Evolutionary conservation across 1,140 invertebrate species (phyloP).

Genomic region (Daktulosphaira vitifoliae): DNA sequence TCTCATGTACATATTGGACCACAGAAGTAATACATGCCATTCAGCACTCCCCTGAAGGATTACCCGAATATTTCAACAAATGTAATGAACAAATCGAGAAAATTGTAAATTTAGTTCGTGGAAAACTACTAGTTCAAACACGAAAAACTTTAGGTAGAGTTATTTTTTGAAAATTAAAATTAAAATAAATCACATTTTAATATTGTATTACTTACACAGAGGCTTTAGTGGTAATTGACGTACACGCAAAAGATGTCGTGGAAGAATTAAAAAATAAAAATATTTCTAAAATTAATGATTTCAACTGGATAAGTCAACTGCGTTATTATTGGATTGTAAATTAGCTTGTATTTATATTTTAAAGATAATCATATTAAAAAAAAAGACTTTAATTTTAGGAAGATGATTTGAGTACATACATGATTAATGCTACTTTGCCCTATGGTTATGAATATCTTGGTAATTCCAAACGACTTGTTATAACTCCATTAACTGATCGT

Average conservation of each 20-base stretch:
- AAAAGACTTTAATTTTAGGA: constrained; percentile 44
- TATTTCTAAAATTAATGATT: constrained; percentile 65
- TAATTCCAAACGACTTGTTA: constrained; percentile 75
- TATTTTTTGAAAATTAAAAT: background rate
- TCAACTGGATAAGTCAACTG: constrained; percentile 84
- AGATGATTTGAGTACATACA: constrained; percentile 63
- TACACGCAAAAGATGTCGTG: constrained; percentile 83
- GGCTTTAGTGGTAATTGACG: constrained; percentile 82
- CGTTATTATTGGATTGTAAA: constrained; percentile 90
- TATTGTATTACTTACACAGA: constrained; percentile 47
- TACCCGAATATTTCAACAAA: constrained; percentile 49
- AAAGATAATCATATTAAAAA: background rate
- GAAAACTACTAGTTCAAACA: constrained; percentile 77
- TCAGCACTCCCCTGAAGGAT: constrained; percentile 46
- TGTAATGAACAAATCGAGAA: constrained; percentile 67
- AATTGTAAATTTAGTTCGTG: constrained; percentile 78
- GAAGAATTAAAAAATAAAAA: constrained; percentile 58
- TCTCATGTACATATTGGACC: constrained; percentile 85
- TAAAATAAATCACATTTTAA: no score
- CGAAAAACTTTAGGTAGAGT: constrained; percentile 72
- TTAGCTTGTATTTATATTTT: background rate
- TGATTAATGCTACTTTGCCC: constrained; percentile 83
- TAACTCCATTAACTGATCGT: constrained; percentile 79
- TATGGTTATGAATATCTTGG: constrained; percentile 97
- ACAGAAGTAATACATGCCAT: constrained; percentile 67